These are phyloP conservation scores for Spermophilus dauricus DNA, from an alignment of 2,113 vertebrate species.

Conservation along the genomic window DNA sequence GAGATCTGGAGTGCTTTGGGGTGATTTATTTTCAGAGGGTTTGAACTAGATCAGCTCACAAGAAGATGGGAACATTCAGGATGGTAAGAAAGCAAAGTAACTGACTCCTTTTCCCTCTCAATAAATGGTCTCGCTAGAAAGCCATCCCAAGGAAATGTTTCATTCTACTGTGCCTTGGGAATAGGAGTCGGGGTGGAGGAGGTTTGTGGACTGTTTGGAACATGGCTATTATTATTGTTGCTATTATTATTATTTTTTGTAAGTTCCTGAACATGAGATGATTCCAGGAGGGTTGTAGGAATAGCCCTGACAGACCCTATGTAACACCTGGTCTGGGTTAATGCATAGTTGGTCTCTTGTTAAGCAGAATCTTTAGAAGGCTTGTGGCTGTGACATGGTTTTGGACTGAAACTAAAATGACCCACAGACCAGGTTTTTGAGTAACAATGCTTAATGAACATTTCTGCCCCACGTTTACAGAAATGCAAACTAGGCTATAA, in stretches of 20 bases:
- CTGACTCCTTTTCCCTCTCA: constrained; percentile 51
- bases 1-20: constrained; percentile 89
- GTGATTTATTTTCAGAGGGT: constrained; percentile 88
- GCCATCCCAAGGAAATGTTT: constrained; percentile 47
- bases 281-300: constrained; percentile 31
- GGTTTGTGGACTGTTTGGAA: constrained; percentile 19
- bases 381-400: constrained; percentile 42
- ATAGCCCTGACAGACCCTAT: not conserved
- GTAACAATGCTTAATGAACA: constrained; percentile 62
- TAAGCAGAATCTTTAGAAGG: constrained; percentile 69
- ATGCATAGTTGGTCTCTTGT: constrained; percentile 38
- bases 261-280: constrained; percentile 37
- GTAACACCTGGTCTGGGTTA: constrained; percentile 57
- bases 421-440: constrained; percentile 51
- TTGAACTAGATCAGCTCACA: constrained; percentile 85
- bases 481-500: not conserved
- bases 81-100: constrained; percentile 75
- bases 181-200: not conserved
- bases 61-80: constrained; percentile 84
- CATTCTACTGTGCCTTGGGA: not conserved
- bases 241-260: not conserved
- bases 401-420: constrained; percentile 44
- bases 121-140: constrained; percentile 69
- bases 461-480: constrained; percentile 44
- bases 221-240: constrained; percentile 49